Percentiles rank a stretch among this genome's conserved stretches.
Conservation (phyloP, 2,888 invertebrate species). For the Trissolcus brochymenae region DNA sequence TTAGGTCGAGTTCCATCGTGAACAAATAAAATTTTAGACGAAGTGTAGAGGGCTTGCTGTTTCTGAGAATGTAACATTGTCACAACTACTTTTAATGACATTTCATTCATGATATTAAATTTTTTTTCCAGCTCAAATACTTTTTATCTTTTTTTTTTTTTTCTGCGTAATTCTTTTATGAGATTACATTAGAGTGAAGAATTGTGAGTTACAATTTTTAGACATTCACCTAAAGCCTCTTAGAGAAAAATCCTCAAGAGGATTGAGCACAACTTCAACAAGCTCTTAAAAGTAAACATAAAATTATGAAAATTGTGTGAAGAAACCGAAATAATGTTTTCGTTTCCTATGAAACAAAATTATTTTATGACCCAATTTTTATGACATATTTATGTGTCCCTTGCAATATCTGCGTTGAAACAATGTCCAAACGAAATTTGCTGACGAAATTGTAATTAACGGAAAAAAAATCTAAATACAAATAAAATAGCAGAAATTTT, state of each 20-base stretch:
- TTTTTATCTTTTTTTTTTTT: background rate
- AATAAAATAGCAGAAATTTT: no score
- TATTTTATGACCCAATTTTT: no score
- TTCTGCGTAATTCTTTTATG: no score
- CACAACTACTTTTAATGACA: constrained; percentile 35
- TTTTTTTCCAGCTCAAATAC: background rate
- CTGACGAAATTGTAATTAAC: no score
- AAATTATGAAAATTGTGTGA: background rate
- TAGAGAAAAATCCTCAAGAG: constrained; percentile 4
- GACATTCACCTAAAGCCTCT: constrained; percentile 38
- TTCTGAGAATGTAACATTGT: constrained; percentile 29
- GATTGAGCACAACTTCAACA: constrained; percentile 9
- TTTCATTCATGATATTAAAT: constrained; percentile 29
- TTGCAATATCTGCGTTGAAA: no score
- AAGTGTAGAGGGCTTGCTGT: constrained; percentile 27
- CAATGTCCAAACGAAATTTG: no score
- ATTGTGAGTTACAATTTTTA: background rate
- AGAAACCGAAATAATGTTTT: no score
- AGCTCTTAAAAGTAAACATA: no score
- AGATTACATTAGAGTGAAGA: no score
- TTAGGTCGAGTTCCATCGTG: constrained; percentile 61
- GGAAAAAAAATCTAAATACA: no score
- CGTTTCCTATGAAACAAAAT: no score
- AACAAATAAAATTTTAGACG: constrained; percentile 50
- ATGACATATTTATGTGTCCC: no score